Conservation (phyloP, 2,888 invertebrate genomes). For the Metopia argyrocephala region DNA sequence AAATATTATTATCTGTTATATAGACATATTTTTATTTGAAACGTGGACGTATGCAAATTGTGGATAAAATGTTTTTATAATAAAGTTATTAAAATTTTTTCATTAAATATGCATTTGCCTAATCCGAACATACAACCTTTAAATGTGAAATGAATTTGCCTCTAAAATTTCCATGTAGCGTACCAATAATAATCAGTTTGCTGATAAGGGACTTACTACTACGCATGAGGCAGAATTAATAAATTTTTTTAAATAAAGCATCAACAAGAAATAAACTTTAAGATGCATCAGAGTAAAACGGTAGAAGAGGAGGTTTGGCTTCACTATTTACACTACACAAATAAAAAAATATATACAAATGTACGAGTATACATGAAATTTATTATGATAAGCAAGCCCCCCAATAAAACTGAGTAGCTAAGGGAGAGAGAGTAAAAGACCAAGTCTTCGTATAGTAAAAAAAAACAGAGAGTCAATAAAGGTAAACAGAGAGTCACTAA, state of each 20-base stretch:
- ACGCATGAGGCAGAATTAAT: slow-evolving; percentile 39
- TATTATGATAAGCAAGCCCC: slow-evolving; percentile 57
- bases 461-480: slow-evolving; percentile 61
- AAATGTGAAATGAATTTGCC: too few relatives aligned
- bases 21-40: too few relatives aligned
- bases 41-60: too few relatives aligned
- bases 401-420: slow-evolving; percentile 3
- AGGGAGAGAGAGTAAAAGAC: background rate
- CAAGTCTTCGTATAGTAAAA: background rate
- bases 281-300: background rate
- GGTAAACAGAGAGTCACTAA: slow-evolving; percentile 61
- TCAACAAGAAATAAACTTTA: slow-evolving; percentile 3
- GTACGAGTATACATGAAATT: slow-evolving; percentile 23
- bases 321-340: background rate
- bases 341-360: slow-evolving; percentile 15
- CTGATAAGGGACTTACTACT: slow-evolving; percentile 36
- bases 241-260: slow-evolving; percentile 1
- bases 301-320: background rate
- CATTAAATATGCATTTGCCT: too few relatives aligned
- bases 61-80: too few relatives aligned
- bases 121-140: too few relatives aligned
- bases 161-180: background rate
- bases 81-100: too few relatives aligned
- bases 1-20: too few relatives aligned
- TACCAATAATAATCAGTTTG: background rate